A percentile compares a stretch with the other conserved stretches of the same genome.
phyloP scores from a whole-genome alignment of 2,797 vertebrate species.

The Alfaro cultratus region DNA sequence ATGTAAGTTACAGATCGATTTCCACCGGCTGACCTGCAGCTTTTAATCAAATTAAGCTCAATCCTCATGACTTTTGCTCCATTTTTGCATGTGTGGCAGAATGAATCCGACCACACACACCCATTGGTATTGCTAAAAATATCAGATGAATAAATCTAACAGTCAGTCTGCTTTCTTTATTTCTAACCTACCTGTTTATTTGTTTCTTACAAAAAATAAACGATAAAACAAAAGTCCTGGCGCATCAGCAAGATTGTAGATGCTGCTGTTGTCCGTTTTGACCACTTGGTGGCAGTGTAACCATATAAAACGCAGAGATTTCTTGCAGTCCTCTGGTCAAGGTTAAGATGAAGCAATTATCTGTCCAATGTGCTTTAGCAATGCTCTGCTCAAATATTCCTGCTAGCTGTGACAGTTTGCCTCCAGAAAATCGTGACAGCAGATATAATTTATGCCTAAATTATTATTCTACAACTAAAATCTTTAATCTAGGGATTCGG shows the following conservation, averaged over 20 bases:
- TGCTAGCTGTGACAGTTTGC: not conserved
- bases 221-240: not conserved
- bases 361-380: conserved; percentile 37
- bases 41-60: conserved; percentile 34
- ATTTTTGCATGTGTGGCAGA: not conserved
- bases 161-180: conserved; percentile 55
- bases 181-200: conserved; percentile 31
- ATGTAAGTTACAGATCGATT: conserved; percentile 39
- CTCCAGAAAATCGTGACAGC: not conserved
- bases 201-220: not conserved
- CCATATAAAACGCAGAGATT: conserved; percentile 26
- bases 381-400: conserved; percentile 20
- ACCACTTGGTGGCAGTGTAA: conserved; percentile 63
- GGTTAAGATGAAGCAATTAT: conserved; percentile 62
- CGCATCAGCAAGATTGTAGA: conserved; percentile 8
- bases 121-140: conserved; percentile 57
- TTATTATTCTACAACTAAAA: not conserved
- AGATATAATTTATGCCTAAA: conserved; percentile 8
- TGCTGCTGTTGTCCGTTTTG: conserved; percentile 28
- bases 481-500: conserved; percentile 6
- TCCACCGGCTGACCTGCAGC: conserved; percentile 22
- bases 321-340: conserved; percentile 51
- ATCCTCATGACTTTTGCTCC: conserved; percentile 18
- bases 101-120: not conserved
- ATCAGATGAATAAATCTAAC: conserved; percentile 63